Percentiles rank a stretch among this genome's conserved stretches.
Evolutionary conservation across 2,888 invertebrate species (phyloP).

Genomic region (Nematopogon swammerdamellus): DNA sequence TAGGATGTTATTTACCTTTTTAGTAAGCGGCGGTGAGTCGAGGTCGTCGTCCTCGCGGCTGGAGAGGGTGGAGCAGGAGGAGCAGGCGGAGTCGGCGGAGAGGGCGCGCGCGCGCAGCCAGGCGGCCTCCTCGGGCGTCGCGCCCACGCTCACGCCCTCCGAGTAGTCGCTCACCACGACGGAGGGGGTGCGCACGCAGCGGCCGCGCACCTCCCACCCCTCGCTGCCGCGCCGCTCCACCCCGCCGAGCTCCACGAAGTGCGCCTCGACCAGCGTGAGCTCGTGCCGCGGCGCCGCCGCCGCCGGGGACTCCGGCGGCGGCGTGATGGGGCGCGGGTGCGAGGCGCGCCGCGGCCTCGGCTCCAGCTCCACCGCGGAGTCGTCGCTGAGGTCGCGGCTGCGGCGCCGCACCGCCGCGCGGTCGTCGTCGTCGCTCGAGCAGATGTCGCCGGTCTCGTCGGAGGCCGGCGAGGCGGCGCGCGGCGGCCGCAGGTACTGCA

Average conservation of each 20-base stretch:
- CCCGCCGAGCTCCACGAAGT: conserved; percentile 54
- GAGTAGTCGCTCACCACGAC: conserved; percentile 87
- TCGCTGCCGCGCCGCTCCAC: conserved; percentile 43
- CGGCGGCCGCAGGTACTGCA: conserved; percentile 48
- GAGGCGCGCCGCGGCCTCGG: conserved; percentile 41
- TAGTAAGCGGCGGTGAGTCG: conserved; percentile 40
- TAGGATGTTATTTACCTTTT: conserved; percentile 56
- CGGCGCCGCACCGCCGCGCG: conserved; percentile 42
- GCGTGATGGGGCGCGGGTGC: conserved; percentile 38
- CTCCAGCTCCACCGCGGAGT: conserved; percentile 55
- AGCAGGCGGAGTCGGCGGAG: conserved; percentile 70
- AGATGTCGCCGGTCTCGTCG: conserved; percentile 42
- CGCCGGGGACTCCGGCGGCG: conserved; percentile 28
- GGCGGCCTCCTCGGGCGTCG: conserved; percentile 41
- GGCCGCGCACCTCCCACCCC: conserved; percentile 42
- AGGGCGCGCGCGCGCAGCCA: conserved; percentile 47
- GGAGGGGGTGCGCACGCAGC: conserved; percentile 76
- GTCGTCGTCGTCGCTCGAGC: conserved; percentile 48
- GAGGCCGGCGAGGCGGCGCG: conserved; percentile 37
- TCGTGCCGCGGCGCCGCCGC: conserved; percentile 39
- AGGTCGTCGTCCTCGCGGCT: conserved; percentile 67
- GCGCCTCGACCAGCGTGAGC: conserved; percentile 45
- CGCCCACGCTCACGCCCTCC: conserved; percentile 57
- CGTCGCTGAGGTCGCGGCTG: conserved; percentile 47
- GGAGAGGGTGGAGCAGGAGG: conserved; percentile 71